Base-by-base conservation (phyloP, 2,113 vertebrate genomes). In the Ciconia stormi region DNA sequence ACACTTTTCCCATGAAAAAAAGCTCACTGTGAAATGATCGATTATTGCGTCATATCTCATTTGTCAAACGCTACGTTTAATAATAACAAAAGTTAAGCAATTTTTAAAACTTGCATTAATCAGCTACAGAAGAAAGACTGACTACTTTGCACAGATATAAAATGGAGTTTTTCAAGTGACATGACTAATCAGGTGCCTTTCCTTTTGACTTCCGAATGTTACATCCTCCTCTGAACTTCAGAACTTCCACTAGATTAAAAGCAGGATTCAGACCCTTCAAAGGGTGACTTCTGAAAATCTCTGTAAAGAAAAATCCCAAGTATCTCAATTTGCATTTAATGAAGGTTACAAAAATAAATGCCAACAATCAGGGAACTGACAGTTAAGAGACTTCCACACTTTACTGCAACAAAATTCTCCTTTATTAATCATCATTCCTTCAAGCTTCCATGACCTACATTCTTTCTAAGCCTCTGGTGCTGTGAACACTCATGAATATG, bases 51-150 rank as follows among this genome's bases (percentile, higher is more conserved):
- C 89, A 20, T 11, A 38, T 58, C 85, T 93, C 88, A 70, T 94
- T 91, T 94, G 84, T 93, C 95, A 97, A 76, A 82, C 61, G 20
- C 44, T 87, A 82, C 87, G 85, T 80, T 90, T 93, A 94, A 69
- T 56, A 90, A 61, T 69, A 94, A 93, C 74, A 82, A 59, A 72
- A 95, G 58, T 95, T 72, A 94, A 80, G 53, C 53, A 40, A 62
- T 85, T 80, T 92, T 73, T 70, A 38, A 77, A 88, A 94, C 40
- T 49, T 90, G 30, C 46, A 88, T 88, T 95, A 88, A 96, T 83
- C 89, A 90, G 2, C 49, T 55, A 50, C 5, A 82, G 85, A 89
- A 90, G 82, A 85, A 87, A 89, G 88, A 59, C 34, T 32, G 63
- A 36, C 49, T 80, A 58, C 49, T 80, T 90, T 53, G 36, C 46